phyloP scores from a whole-genome alignment of 2,797 vertebrate genomes.

The Sebastiscus albofasciatus region DNA sequence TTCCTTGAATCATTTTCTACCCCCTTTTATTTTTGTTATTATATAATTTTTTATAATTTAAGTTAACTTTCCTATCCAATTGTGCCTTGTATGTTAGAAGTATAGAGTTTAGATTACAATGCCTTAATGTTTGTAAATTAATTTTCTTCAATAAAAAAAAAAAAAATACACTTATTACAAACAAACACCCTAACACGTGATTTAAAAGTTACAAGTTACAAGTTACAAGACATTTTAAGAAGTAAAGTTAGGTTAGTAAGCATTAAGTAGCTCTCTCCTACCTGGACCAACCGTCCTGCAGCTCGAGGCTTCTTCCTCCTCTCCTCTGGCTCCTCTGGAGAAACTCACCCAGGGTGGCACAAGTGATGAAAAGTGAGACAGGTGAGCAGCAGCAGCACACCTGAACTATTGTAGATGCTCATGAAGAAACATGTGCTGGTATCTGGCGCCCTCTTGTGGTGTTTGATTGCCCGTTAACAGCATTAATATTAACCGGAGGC shows the following conservation, averaged over 20 bases:
- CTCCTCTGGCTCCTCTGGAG: neutral
- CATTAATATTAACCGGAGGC: conserved; percentile 38
- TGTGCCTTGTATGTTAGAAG: too few relatives aligned
- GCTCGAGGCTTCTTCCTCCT: neutral
- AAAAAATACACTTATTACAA: neutral
- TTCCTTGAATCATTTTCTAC: too few relatives aligned
- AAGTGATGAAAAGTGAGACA: conserved; percentile 7
- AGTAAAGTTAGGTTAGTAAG: neutral
- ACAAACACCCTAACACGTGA: neutral
- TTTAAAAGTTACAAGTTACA: neutral
- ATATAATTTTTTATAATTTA: too few relatives aligned
- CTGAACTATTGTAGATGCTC: neutral
- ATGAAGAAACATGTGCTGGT: neutral
- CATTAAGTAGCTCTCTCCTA: conserved; percentile 2
- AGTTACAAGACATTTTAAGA: neutral
- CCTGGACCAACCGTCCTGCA: neutral
- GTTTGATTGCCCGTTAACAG: rapidly evolving
- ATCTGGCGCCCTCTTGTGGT: conserved; percentile 54
- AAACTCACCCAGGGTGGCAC: neutral
- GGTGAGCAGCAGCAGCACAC: conserved; percentile 10
- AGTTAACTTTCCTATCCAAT: too few relatives aligned
- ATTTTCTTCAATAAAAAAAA: too few relatives aligned
- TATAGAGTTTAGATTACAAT: too few relatives aligned
- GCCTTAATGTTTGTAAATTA: too few relatives aligned
- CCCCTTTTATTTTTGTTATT: too few relatives aligned